Conservation (phyloP, 53 echinoderm and acorn worm species). For the Stichopus horrens region DNA sequence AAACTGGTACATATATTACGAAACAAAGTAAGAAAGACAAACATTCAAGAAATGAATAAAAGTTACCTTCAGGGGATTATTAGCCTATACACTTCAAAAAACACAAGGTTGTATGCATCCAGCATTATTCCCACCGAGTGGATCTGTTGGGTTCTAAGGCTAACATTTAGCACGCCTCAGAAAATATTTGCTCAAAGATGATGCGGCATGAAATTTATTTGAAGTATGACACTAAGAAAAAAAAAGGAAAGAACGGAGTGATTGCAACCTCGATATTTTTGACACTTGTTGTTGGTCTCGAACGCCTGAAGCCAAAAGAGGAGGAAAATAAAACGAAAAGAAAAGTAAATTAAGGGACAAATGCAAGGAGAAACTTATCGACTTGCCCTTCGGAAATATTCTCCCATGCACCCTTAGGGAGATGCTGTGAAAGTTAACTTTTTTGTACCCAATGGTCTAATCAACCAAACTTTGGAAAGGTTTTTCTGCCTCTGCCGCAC, state of each 20-base stretch:
- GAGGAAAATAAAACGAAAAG: too few species aligned
- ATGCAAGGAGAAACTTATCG: too few species aligned
- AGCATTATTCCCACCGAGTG: neutral
- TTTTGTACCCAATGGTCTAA: too few species aligned
- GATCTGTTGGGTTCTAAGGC: neutral
- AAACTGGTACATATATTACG: too few species aligned
- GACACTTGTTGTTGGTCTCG: neutral
- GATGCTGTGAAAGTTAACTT: too few species aligned
- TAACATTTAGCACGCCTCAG: neutral
- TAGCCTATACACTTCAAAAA: neutral
- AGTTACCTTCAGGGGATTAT: neutral
- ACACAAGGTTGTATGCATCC: too few species aligned
- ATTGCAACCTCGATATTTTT: neutral
- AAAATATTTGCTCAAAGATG: neutral
- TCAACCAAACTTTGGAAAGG: too few species aligned
- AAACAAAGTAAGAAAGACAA: too few species aligned
- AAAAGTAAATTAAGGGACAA: too few species aligned
- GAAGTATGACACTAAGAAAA: neutral
- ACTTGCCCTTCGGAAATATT: too few species aligned
- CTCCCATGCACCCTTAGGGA: too few species aligned
- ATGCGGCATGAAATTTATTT: neutral
- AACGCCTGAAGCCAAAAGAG: neutral
- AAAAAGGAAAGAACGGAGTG: neutral
- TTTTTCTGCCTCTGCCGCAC: too few species aligned
- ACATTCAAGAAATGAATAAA: neutral